Evolutionary conservation across 2,888 invertebrate species (phyloP).

Genomic region (Periphyllus acericola): DNA sequence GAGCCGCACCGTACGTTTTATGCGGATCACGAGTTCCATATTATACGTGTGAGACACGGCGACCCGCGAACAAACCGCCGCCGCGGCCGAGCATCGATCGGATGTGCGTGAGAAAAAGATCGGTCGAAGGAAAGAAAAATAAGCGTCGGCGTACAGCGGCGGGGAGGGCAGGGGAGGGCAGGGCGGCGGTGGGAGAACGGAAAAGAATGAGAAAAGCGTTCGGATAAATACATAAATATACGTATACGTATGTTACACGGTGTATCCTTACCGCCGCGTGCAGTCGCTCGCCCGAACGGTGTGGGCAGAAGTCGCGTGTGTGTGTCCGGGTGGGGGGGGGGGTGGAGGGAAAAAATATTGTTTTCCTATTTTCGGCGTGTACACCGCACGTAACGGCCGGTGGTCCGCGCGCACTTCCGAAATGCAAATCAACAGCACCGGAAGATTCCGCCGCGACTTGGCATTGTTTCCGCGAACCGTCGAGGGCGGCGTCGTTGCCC

Average conservation of each 20-base stretch:
- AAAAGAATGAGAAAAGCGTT: too few species aligned
- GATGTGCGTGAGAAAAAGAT: too few species aligned
- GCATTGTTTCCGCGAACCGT: not conserved
- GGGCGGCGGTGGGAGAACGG: not conserved
- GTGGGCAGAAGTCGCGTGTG: too few species aligned
- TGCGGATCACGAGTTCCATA: constrained; percentile 49
- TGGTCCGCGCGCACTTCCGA: not conserved
- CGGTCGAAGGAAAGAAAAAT: too few species aligned
- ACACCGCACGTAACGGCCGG: too few species aligned
- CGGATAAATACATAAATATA: too few species aligned
- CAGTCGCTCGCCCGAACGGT: too few species aligned
- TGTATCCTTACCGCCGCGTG: too few species aligned
- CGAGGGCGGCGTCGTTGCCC: not conserved
- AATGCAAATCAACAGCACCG: not conserved
- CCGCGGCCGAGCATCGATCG: too few species aligned
- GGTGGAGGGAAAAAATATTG: not conserved
- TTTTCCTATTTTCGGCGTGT: not conserved
- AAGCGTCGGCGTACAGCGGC: too few species aligned
- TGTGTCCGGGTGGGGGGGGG: too few species aligned
- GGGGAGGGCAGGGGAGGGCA: not conserved
- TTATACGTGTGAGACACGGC: constrained; percentile 34
- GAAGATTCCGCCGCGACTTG: not conserved
- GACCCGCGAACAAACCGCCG: not conserved
- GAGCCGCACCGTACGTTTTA: constrained; percentile 19
- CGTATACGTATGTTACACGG: too few species aligned